Evolutionary conservation across 1,140 invertebrate genomes (phyloP).

Genomic region (Aphelenchoides besseyi): DNA sequence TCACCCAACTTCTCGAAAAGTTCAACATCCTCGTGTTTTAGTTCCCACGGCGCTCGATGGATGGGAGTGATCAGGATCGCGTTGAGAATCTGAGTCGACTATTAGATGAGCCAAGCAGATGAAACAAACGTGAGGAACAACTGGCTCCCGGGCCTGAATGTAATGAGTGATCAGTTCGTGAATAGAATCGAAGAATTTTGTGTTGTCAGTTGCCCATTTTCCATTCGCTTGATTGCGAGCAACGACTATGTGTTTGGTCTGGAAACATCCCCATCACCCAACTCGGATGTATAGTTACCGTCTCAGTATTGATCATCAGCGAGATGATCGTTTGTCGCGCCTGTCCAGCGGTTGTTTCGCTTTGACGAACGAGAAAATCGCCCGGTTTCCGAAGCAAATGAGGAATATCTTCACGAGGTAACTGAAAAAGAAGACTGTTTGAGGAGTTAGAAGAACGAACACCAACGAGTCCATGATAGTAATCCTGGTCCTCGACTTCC

Average conservation of each 20-base stretch:
- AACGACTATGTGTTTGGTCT: slow-evolving; percentile 28
- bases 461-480: no score
- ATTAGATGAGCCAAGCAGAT: background rate
- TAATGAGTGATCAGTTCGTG: slow-evolving; percentile 26
- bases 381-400: slow-evolving; percentile 31
- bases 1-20: background rate
- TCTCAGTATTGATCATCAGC: slow-evolving; percentile 30
- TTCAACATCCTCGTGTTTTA: slow-evolving; percentile 35
- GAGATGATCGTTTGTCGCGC: slow-evolving; percentile 22
- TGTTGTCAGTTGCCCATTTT: slow-evolving; percentile 22
- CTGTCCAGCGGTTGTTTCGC: slow-evolving; percentile 14
- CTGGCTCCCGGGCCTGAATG: background rate
- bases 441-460: no score
- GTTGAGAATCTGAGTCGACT: background rate
- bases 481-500: no score
- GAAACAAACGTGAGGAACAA: background rate
- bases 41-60: slow-evolving; percentile 34
- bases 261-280: background rate
- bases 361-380: slow-evolving; percentile 32
- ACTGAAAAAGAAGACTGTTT: no score
- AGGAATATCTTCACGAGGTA: slow-evolving; percentile 34
- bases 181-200: slow-evolving; percentile 8
- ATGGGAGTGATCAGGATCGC: slow-evolving; percentile 7
- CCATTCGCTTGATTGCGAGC: slow-evolving; percentile 12
- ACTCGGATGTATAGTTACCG: background rate